Evolutionary conservation across 1,140 invertebrate species (phyloP).

Genomic region (Catajapyx aquilonaris): DNA sequence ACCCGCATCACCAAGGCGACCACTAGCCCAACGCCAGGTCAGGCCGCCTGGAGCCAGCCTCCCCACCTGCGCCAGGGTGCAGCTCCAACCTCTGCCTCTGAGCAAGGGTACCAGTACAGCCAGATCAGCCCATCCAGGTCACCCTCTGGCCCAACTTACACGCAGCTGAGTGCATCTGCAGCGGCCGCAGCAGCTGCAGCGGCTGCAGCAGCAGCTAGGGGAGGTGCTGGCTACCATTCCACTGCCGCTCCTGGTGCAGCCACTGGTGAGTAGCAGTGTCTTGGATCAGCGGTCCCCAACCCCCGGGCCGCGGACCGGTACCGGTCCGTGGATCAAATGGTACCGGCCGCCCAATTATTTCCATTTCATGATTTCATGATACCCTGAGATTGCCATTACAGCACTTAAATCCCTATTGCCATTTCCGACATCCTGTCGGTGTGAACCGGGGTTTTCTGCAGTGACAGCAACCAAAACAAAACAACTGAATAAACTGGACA

Average conservation of each 20-base stretch:
- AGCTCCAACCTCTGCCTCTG: too few relatives aligned
- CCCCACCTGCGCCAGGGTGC: constrained; percentile 15
- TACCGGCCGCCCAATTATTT: too few relatives aligned
- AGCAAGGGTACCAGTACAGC: constrained; percentile 47
- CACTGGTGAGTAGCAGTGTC: too few relatives aligned
- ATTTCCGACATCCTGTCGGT: not conserved
- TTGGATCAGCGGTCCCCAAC: too few relatives aligned
- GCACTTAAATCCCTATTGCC: constrained; percentile 4
- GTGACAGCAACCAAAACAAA: too few relatives aligned
- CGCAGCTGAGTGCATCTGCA: constrained; percentile 42
- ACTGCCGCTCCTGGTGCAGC: constrained; percentile 30
- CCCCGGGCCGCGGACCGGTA: too few relatives aligned
- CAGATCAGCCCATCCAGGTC: constrained; percentile 60
- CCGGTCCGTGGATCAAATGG: too few relatives aligned
- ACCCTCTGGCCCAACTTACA: constrained; percentile 64
- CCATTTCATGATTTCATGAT: too few relatives aligned
- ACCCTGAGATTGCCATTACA: too few relatives aligned
- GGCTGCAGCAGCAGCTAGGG: constrained; percentile 16
- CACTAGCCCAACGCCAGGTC: constrained; percentile 40
- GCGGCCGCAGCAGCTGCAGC: constrained; percentile 21
- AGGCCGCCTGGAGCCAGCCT: constrained; percentile 31
- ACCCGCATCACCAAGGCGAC: constrained; percentile 41
- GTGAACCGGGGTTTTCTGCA: constrained; percentile 3
- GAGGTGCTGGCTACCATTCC: constrained; percentile 29
- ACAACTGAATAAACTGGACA: too few relatives aligned